phyloP scores from a whole-genome alignment of 1,140 invertebrate species.

The Muscidifurax raptorellus region DNA sequence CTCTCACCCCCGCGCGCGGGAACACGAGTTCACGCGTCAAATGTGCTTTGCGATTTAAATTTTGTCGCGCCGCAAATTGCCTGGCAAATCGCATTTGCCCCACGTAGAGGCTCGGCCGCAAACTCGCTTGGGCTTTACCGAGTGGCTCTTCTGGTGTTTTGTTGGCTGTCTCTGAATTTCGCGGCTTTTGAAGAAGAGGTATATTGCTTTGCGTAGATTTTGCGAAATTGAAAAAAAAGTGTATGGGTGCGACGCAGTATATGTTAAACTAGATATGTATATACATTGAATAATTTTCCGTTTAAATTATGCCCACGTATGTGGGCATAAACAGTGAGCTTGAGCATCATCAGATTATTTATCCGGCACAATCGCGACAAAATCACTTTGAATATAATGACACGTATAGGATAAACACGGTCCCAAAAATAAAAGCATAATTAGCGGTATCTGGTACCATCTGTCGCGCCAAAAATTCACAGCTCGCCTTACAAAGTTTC shows the following conservation, averaged over 20 bases:
- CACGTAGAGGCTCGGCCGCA: neutral
- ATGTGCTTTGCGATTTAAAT: slow-evolving; percentile 72
- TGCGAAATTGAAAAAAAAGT: too few relatives aligned
- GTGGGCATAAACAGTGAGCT: too few relatives aligned
- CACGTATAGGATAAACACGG: slow-evolving; percentile 1
- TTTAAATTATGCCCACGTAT: too few relatives aligned
- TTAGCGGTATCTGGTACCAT: slow-evolving; percentile 50
- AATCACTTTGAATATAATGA: neutral
- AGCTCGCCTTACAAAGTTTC: slow-evolving; percentile 43
- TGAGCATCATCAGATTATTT: too few relatives aligned
- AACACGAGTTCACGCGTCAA: slow-evolving; percentile 50
- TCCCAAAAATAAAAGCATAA: slow-evolving; percentile 41
- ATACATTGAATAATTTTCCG: too few relatives aligned
- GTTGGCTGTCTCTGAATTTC: neutral
- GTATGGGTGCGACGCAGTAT: too few relatives aligned
- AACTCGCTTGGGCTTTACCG: slow-evolving; percentile 39
- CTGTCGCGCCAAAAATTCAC: slow-evolving; percentile 67
- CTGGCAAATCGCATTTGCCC: slow-evolving; percentile 68
- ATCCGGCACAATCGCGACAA: too few relatives aligned
- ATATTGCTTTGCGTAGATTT: too few relatives aligned
- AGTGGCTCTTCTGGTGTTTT: slow-evolving; percentile 12
- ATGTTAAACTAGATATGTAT: neutral
- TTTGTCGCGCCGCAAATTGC: slow-evolving; percentile 71
- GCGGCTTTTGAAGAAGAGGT: neutral
- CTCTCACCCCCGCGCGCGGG: slow-evolving; percentile 12